Conservation (phyloP, 2,797 vertebrate species). For the Apogon talboti region DNA sequence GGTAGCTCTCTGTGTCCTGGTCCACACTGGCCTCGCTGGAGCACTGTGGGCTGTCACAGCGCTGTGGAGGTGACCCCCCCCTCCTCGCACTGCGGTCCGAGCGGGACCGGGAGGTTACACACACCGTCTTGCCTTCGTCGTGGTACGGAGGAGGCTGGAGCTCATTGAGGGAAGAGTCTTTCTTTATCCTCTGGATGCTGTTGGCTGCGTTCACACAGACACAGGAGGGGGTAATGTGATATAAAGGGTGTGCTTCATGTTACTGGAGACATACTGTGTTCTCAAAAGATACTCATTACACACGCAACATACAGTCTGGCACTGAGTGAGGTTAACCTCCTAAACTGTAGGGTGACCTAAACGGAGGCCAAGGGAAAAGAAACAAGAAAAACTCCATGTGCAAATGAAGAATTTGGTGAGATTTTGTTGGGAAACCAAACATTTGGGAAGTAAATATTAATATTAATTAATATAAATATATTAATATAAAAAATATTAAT, state of each 20-base stretch:
- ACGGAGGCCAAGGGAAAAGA: too few species aligned
- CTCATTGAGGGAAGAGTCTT: constrained; percentile 88
- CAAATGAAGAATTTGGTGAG: too few species aligned
- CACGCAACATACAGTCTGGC: constrained; percentile 7
- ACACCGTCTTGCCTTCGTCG: constrained; percentile 83
- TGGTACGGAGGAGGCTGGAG: constrained; percentile 92
- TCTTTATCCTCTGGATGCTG: constrained; percentile 93
- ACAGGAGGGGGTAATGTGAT: constrained; percentile 31
- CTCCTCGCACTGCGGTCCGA: constrained; percentile 84
- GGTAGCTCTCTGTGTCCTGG: constrained; percentile 91
- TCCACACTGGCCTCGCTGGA: constrained; percentile 92
- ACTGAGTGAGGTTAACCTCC: constrained; percentile 18
- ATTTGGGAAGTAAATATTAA: too few species aligned
- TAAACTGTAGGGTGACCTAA: constrained; percentile 10
- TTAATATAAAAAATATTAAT: too few species aligned
- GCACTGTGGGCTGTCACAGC: constrained; percentile 85
- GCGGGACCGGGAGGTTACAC: constrained; percentile 79
- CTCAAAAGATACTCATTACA: constrained; percentile 5
- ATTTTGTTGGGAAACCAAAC: too few species aligned
- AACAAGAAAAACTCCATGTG: too few species aligned
- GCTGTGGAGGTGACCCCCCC: constrained; percentile 83
- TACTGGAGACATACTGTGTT: constrained; percentile 21
- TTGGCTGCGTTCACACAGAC: constrained; percentile 78
- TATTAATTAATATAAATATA: too few species aligned
- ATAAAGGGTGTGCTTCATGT: constrained; percentile 15